Evolutionary conservation across 1,140 invertebrate species (phyloP), one percentile per base, ranked within the genome.

Genomic region (Bacillus rossius): DNA sequence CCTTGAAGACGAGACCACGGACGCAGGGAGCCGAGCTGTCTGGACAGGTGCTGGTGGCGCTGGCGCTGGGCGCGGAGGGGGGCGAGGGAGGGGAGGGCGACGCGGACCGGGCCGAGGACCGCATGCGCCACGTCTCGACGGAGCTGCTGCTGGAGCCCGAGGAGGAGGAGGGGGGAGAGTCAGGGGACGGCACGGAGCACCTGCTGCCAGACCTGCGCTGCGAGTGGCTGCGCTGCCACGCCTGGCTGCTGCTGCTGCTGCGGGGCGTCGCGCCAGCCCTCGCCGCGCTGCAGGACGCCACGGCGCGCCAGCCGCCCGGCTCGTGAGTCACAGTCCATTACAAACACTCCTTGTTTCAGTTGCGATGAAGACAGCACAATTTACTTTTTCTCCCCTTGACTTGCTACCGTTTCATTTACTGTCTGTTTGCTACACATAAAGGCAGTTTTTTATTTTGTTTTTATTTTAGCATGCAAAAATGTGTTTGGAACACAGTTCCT

Each of bases 201-300:
- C 79, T 83, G 45, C 59, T 81, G 57, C 75, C 80, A 5, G 73
- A 78, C 64, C 72, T 79, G 37, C 57, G 73, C 2, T 77, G 78
- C 19, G 81, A 83, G 60, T 76, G 75, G 64, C 67, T 83, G 16
- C 71, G 75, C 48, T 83, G 81, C 55, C 75, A 81, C 45, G 70
- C 71, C n/a, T 81, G 78, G 65, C 72, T 81, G 53, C 52, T 80
- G 2, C 77, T 70, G 40, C 62, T 79, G 4, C 69, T 69, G 40
- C 61, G 75, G 40, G 67, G 70, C 48, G 49, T 66, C 8, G 25
- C 57, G 10, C 60, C 69, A 16, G 73, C 73, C 41, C 55, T 68
- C 1, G 57, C 60, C 8, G 66, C 76, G 42, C 20, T 81, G 8
- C 68, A 75, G 52, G 58, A 69, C 20, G 53, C 70, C 29, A 48